phyloP scores from a whole-genome alignment of 2,797 vertebrate species.

The Hylomyscus alleni region DNA sequence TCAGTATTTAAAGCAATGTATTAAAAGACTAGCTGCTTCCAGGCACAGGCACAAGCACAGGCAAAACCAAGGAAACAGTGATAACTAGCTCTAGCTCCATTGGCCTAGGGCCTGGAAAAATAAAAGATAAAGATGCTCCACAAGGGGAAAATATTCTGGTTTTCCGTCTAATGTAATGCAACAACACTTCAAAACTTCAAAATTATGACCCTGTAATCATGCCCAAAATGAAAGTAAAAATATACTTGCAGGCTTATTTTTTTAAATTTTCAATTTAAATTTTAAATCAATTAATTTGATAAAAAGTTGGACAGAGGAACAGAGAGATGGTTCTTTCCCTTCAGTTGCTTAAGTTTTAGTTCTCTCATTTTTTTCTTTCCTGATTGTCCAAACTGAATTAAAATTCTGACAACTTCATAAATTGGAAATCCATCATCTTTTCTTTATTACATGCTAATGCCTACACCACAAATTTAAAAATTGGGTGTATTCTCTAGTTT shows the following conservation, averaged over 20 bases:
- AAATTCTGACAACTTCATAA: constrained; percentile 32
- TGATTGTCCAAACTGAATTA: background rate
- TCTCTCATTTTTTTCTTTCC: background rate
- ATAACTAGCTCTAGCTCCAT: constrained; percentile 75
- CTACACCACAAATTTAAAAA: background rate
- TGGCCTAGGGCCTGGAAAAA: constrained; percentile 72
- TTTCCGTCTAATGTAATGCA: constrained; percentile 70
- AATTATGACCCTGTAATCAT: constrained; percentile 55
- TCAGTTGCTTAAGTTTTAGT: background rate
- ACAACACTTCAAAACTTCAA: constrained; percentile 79
- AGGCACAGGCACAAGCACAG: constrained; percentile 66
- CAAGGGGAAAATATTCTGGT: constrained; percentile 64
- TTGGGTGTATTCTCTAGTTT: background rate
- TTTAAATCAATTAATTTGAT: constrained; percentile 20
- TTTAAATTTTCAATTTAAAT: background rate
- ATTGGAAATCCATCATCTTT: background rate
- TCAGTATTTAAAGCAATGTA: constrained; percentile 74
- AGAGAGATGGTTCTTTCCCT: background rate
- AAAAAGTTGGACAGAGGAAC: background rate
- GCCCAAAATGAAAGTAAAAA: constrained; percentile 70
- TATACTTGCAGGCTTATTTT: background rate
- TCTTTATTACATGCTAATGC: background rate
- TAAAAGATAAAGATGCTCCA: constrained; percentile 59
- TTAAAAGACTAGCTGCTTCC: constrained; percentile 75
- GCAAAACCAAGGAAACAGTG: constrained; percentile 64